Conservation (phyloP, 2,797 vertebrate species). For the Sylvilagus floridanus region DNA sequence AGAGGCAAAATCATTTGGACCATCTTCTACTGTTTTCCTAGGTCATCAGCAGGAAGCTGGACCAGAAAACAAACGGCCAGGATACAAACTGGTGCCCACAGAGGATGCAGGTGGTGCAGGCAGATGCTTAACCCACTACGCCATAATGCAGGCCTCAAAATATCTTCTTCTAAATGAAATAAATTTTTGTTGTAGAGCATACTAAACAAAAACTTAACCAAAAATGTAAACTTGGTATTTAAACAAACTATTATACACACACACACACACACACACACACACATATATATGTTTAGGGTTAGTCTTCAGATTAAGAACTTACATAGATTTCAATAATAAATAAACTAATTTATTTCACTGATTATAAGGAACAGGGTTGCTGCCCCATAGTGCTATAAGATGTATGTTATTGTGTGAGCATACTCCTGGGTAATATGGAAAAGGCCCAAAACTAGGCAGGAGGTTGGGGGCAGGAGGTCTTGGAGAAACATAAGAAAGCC, state of each 20-base stretch:
- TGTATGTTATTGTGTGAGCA: not conserved
- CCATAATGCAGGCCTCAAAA: not conserved
- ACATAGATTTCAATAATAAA: not conserved
- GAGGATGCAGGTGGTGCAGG: too few relatives aligned
- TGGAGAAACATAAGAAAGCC: not conserved
- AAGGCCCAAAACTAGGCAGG: not conserved
- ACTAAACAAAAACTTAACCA: not conserved
- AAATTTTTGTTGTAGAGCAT: not conserved
- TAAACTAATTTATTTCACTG: not conserved
- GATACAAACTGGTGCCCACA: too few relatives aligned
- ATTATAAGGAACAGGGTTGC: not conserved
- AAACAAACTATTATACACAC: not conserved
- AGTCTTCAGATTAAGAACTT: not conserved
- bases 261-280: too few relatives aligned
- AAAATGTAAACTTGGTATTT: not conserved
- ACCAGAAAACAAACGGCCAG: too few relatives aligned
- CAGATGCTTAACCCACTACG: too few relatives aligned
- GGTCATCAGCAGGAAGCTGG: too few relatives aligned
- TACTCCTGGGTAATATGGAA: not conserved
- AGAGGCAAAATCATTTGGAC: too few relatives aligned
- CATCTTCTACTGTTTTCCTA: too few relatives aligned
- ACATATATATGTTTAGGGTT: not conserved
- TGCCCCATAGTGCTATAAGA: not conserved
- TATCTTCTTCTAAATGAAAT: not conserved
- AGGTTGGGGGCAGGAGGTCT: too few relatives aligned